Base-by-base conservation (phyloP, 2,888 invertebrate genomes). In the Melipona beecheii region DNA sequence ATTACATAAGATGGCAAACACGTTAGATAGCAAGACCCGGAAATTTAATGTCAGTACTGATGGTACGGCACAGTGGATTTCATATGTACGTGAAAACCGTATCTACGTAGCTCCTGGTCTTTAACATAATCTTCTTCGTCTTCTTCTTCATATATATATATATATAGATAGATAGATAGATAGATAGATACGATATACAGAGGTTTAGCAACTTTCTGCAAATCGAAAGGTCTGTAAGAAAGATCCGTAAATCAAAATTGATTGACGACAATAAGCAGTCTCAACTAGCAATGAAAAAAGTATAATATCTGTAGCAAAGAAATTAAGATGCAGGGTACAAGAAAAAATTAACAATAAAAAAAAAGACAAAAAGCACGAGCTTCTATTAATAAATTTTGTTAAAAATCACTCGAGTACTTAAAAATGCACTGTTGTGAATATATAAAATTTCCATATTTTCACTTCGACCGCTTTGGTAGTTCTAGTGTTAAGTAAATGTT, bases 31-130 rank as follows among this genome's bases (percentile, higher is more conserved):
- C 69, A 31, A 69, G 69, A 75, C 60, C 69, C 68, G 69, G 75
- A 69, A 75, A 75, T 58, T 69, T 68, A 69, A 75, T 58, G 75
- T 69, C 69, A n/a, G 31, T 43, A 31, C 31, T 31, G 69, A 69
- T 50, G 68, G 58, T 75, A 58, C 31, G 50, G 49, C 68, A 75
- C 68, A 43, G 58, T 49, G 58, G 66, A 21, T 21, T 27, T 21
- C 43, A 17, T 65, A 56, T 54, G 31, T 31, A 31, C 4, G 11
- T 27, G 65, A 27, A 43, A 74, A 54, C 36, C 21, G n/a, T 65
- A 75, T 50, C 52, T 65, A 21, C 4, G 21, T 54, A 74, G 24
- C 74, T 62, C 21, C 21, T 9, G 27, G 31, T 68, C n/a, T 13
- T 75, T 68, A n/a, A n/a, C 27, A 21, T 17, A 36, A 43, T 13